phyloP scores from a whole-genome alignment of 2,113 vertebrate genomes.

The Patagioenas fasciata region DNA sequence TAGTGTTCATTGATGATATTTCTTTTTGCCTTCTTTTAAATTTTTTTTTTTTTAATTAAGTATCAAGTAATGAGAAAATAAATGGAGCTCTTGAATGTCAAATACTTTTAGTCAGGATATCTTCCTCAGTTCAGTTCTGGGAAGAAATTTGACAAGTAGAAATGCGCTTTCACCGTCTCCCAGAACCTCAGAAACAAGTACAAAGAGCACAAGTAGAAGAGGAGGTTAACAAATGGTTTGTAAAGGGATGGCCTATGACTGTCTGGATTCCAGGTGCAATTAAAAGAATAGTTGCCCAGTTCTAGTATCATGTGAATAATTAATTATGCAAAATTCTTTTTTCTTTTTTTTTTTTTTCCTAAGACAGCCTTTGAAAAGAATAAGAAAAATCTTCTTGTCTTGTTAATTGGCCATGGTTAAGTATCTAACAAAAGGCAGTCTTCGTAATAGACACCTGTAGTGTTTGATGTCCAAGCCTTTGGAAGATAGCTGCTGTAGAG shows the following conservation, averaged over 20 bases:
- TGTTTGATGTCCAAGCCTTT: slow-evolving; percentile 29
- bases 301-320: background rate
- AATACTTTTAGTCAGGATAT: slow-evolving; percentile 24
- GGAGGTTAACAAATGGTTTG: background rate
- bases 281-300: background rate
- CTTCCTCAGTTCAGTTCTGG: background rate
- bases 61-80: slow-evolving; percentile 43
- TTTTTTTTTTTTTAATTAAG: background rate
- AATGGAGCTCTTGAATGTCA: slow-evolving; percentile 42
- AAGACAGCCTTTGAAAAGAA: background rate
- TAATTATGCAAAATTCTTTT: background rate
- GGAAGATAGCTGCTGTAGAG: background rate
- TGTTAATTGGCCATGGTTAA: background rate
- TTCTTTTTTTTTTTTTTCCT: background rate
- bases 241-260: background rate
- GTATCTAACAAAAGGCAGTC: background rate
- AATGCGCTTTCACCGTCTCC: background rate
- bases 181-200: background rate
- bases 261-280: background rate
- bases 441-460: background rate
- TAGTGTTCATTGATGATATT: background rate
- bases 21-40: slow-evolving; percentile 14
- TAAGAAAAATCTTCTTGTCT: background rate
- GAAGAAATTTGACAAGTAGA: background rate
- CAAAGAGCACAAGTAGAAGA: background rate